Evolutionary conservation across 2,797 vertebrate genomes (phyloP).

Genomic region (Denticeps clupeoides): DNA sequence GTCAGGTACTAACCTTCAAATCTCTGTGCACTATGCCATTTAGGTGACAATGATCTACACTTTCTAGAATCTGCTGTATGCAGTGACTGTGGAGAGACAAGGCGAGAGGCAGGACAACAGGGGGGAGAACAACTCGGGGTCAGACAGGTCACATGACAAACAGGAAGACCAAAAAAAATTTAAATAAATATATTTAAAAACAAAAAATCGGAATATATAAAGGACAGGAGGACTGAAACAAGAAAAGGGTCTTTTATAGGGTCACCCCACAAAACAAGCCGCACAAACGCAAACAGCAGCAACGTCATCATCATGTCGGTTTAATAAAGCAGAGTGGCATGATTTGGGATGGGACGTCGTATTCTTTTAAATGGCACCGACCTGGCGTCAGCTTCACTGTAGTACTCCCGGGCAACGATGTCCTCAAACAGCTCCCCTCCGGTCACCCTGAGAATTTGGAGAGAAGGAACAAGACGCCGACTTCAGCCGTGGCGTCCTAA

Average conservation of each 20-base stretch:
- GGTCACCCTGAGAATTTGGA: slow-evolving; percentile 69
- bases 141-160: slow-evolving; percentile 38
- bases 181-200: background rate
- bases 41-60: slow-evolving; percentile 95
- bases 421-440: slow-evolving; percentile 96
- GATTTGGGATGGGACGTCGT: background rate
- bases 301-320: too few species aligned
- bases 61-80: slow-evolving; percentile 99
- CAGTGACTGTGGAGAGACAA: slow-evolving; percentile 77
- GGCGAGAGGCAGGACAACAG: slow-evolving; percentile 60
- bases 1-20: slow-evolving; percentile 88
- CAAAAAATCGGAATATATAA: background rate
- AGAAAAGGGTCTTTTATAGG: too few species aligned
- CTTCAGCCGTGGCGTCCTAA: too few species aligned
- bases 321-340: too few species aligned
- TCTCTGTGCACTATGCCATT: slow-evolving; percentile 97
- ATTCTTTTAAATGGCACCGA: slow-evolving; percentile 45
- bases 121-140: slow-evolving; percentile 28
- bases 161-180: slow-evolving; percentile 26
- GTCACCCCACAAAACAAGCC: slow-evolving; percentile 22
- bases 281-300: background rate
- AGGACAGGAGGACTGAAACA: slow-evolving; percentile 7
- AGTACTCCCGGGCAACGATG: slow-evolving; percentile 95
- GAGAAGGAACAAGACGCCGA: background rate
- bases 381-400: slow-evolving; percentile 98